Percentiles rank a stretch among this genome's conserved stretches.
Evolutionary conservation across 2,113 vertebrate species (phyloP).

Genomic region (Alaudala cheleensis): DNA sequence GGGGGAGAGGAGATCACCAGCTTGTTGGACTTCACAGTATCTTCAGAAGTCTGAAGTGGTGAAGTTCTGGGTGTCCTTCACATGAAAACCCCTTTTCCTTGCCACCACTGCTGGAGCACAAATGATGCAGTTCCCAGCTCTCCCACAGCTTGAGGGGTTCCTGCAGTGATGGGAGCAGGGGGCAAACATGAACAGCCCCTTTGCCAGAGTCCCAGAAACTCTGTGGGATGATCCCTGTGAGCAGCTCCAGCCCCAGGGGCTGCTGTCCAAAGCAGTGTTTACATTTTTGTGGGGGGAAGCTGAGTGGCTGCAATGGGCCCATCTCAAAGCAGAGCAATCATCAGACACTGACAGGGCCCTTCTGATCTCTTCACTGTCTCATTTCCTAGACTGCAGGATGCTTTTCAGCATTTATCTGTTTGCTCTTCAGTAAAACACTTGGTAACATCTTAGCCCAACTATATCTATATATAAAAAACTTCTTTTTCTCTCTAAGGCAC

Average conservation of each 20-base stretch:
- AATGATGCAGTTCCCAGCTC: background rate
- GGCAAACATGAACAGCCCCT: background rate
- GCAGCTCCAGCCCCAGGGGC: background rate
- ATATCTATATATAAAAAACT: too few species aligned
- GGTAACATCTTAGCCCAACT: background rate
- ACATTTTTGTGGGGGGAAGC: constrained; percentile 17
- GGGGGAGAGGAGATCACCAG: background rate
- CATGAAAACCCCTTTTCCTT: background rate
- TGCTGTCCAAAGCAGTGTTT: constrained; percentile 12
- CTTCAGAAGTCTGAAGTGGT: background rate
- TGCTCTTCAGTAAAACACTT: background rate
- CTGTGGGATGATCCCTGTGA: background rate
- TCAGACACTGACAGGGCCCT: background rate
- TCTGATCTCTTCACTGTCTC: background rate
- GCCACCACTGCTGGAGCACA: background rate
- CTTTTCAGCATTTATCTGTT: background rate
- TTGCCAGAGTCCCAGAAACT: background rate
- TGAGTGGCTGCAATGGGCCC: background rate
- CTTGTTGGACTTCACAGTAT: background rate
- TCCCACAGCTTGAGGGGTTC: background rate
- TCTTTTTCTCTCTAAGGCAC: background rate
- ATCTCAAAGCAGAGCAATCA: background rate
- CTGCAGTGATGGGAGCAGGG: background rate
- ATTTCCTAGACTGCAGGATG: background rate
- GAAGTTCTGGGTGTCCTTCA: background rate